A percentile compares a stretch with the other conserved stretches of the same genome.
Evolutionary conservation across 2,113 vertebrate genomes (phyloP).

Genomic region (Andinoacara biseriatus): DNA sequence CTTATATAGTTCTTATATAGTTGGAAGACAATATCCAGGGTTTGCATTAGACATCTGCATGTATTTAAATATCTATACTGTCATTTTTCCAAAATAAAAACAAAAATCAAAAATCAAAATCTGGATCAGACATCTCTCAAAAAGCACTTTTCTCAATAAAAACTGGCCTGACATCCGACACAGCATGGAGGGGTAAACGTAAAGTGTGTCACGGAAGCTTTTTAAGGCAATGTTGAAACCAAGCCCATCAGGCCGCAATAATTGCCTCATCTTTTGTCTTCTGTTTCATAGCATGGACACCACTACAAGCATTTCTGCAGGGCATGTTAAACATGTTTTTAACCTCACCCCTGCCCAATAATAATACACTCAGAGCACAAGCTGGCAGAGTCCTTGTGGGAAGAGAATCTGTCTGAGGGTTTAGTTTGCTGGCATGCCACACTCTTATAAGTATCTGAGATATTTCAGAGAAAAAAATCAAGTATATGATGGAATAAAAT

Average conservation of each 20-base stretch:
- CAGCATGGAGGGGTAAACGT: background rate
- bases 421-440: conserved; percentile 25
- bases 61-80: background rate
- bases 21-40: too few relatives aligned
- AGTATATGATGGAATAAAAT: conserved; percentile 33
- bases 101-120: background rate
- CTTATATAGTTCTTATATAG: background rate
- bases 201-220: background rate
- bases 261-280: background rate
- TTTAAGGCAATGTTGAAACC: background rate
- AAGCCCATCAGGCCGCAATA: background rate
- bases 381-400: conserved; percentile 23
- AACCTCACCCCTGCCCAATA: background rate
- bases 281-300: background rate
- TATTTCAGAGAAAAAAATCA: conserved; percentile 27
- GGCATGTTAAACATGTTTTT: conserved; percentile 34
- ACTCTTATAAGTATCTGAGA: conserved; percentile 37
- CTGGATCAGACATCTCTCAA: background rate
- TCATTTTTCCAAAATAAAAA: too few relatives aligned
- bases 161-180: background rate
- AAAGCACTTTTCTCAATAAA: background rate
- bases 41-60: background rate
- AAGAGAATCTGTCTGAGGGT: conserved; percentile 19
- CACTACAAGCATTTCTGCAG: conserved; percentile 1
- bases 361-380: background rate